These are phyloP conservation scores for Gopherus flavomarginatus DNA, from an alignment of 2,113 vertebrate species.

Conservation along the genomic window DNA sequence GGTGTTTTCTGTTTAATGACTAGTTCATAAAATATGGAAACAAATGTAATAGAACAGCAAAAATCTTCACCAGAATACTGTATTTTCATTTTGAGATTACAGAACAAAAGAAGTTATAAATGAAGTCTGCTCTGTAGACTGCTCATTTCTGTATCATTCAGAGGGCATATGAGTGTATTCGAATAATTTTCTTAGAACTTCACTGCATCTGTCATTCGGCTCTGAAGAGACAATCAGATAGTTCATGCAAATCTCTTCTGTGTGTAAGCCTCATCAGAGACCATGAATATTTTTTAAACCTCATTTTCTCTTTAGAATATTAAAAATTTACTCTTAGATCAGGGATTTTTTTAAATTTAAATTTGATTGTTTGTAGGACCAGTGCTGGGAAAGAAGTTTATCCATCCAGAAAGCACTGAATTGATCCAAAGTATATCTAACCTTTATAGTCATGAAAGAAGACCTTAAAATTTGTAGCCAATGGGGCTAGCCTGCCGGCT, in stretches of 20 bases:
- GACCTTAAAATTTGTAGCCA: not conserved
- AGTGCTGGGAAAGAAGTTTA: not conserved
- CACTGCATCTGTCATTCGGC: not conserved
- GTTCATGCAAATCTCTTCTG: not conserved
- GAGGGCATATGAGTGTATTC: accelerated
- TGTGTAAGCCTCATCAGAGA: not conserved
- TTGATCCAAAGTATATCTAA: not conserved
- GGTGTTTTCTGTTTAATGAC: not conserved
- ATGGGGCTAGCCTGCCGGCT: too few relatives aligned
- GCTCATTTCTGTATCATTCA: not conserved
- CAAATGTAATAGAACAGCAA: not conserved
- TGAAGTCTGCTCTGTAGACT: not conserved
- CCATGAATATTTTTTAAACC: not conserved
- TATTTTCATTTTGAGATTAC: not conserved
- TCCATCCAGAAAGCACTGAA: not conserved
- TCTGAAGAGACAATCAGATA: not conserved
- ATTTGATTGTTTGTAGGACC: not conserved
- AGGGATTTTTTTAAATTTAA: not conserved
- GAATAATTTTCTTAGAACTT: not conserved
- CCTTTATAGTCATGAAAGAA: not conserved
- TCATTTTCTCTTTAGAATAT: not conserved
- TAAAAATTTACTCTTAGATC: not conserved
- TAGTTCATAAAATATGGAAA: not conserved
- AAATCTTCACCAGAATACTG: not conserved
- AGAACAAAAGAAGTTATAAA: not conserved